These are phyloP conservation scores for Tinea trinotella DNA, from an alignment of 2,888 invertebrate genomes.

Conservation along the genomic window DNA sequence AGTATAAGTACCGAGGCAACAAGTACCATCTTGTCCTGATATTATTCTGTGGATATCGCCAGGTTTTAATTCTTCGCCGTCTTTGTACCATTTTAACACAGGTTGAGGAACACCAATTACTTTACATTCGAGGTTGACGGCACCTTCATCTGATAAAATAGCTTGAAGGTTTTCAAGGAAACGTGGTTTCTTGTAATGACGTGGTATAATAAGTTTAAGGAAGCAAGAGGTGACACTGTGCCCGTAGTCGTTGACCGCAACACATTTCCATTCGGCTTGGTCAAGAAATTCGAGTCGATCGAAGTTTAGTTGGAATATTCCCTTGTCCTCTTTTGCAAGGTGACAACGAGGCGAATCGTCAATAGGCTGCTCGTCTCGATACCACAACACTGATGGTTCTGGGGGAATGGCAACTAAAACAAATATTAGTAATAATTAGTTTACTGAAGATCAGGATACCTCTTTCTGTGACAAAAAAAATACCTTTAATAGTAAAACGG, in stretches of 20 bases:
- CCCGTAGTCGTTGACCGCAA: slow-evolving; percentile 90
- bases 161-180: slow-evolving; percentile 90
- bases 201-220: slow-evolving; percentile 86
- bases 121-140: slow-evolving; percentile 93
- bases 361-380: slow-evolving; percentile 86
- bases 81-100: slow-evolving; percentile 93
- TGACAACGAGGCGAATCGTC: slow-evolving; percentile 78
- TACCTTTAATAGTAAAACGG: slow-evolving; percentile 86
- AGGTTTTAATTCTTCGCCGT: slow-evolving; percentile 89
- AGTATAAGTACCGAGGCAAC: slow-evolving; percentile 91
- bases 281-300: slow-evolving; percentile 83
- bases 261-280: slow-evolving; percentile 94
- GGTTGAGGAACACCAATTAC: slow-evolving; percentile 94
- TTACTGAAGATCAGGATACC: background rate
- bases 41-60: slow-evolving; percentile 94
- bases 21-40: slow-evolving; percentile 91
- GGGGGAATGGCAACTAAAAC: slow-evolving; percentile 82
- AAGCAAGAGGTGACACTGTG: slow-evolving; percentile 91
- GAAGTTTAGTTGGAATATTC: slow-evolving; percentile 81
- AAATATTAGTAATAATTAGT: background rate
- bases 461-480: background rate
- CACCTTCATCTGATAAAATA: slow-evolving; percentile 88
- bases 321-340: slow-evolving; percentile 77
- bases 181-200: slow-evolving; percentile 90
- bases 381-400: slow-evolving; percentile 89